Evolutionary conservation across 1,140 invertebrate species (phyloP).

Genomic region (Tetragnatha versicolor): DNA sequence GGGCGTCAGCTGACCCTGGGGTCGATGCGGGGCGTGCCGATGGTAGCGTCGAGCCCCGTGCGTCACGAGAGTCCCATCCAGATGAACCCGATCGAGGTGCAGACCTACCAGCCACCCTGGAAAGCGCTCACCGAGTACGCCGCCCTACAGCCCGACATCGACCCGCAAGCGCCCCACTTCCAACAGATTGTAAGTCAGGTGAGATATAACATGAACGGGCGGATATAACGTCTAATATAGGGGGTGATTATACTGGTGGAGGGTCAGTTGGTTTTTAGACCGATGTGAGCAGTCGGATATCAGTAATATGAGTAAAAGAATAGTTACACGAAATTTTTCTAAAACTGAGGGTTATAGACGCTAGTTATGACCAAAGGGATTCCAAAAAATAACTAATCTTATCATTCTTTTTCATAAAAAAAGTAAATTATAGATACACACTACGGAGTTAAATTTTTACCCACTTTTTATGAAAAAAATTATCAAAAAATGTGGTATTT

Average conservation of each 20-base stretch:
- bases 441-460: not conserved
- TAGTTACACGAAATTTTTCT: too few species aligned
- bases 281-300: too few species aligned
- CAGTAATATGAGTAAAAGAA: too few species aligned
- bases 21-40: constrained; percentile 92
- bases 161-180: constrained; percentile 86
- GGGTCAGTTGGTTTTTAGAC: not conserved
- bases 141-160: constrained; percentile 88
- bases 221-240: not conserved
- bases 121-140: constrained; percentile 93
- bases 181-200: constrained; percentile 96
- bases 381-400: not conserved
- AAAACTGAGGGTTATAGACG: too few species aligned
- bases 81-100: constrained; percentile 86
- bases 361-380: too few species aligned
- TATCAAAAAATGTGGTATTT: too few species aligned
- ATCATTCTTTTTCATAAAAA: not conserved
- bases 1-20: constrained; percentile 90
- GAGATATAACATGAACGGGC: constrained; percentile 61
- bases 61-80: constrained; percentile 86
- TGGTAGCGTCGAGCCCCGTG: constrained; percentile 95
- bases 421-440: not conserved
- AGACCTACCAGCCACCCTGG: constrained; percentile 96
- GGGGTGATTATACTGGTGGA: not conserved
- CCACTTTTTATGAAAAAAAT: too few species aligned